phyloP scores from a whole-genome alignment of 2,888 invertebrate species.

The Phytoseiulus persimilis region DNA sequence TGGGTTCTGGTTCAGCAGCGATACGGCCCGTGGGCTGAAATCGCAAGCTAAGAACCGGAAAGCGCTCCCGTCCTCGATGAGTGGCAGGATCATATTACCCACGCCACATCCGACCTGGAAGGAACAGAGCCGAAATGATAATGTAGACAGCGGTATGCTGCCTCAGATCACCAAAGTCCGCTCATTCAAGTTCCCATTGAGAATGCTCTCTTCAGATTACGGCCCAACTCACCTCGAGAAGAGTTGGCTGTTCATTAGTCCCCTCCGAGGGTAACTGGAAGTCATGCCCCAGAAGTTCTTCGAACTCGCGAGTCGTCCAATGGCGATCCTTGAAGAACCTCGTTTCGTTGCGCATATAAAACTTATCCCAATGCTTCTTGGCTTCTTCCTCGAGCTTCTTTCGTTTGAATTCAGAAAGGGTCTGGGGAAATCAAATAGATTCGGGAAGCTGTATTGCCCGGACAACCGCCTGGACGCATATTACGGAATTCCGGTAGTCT shows the following conservation, averaged over 20 bases:
- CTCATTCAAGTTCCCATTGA: too few species aligned
- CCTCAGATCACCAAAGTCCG: too few species aligned
- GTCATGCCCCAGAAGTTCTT: conserved; percentile 60
- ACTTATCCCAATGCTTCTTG: conserved; percentile 85
- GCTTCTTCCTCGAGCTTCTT: conserved; percentile 70
- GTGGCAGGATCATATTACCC: conserved; percentile 88
- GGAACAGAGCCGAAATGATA: too few species aligned
- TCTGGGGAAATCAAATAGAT: conserved; percentile 8
- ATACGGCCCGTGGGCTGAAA: conserved; percentile 79
- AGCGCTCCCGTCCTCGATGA: conserved; percentile 65
- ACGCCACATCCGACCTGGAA: conserved; percentile 82
- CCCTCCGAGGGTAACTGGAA: neutral
- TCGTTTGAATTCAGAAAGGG: conserved; percentile 66
- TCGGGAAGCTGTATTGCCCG: too few species aligned
- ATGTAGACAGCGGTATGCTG: too few species aligned
- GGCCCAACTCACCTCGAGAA: neutral
- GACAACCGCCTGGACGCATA: too few species aligned
- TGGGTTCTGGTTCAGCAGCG: conserved; percentile 62
- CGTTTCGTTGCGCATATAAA: conserved; percentile 87
- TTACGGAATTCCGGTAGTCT: too few species aligned
- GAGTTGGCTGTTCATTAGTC: neutral
- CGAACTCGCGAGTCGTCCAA: conserved; percentile 92
- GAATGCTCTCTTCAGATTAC: too few species aligned
- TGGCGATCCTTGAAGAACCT: conserved; percentile 90
- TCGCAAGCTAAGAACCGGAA: conserved; percentile 73